A percentile compares a stretch with the other conserved stretches of the same genome.
phyloP scores from a whole-genome alignment of 2,888 invertebrate genomes.

The Eristalis tenax region DNA sequence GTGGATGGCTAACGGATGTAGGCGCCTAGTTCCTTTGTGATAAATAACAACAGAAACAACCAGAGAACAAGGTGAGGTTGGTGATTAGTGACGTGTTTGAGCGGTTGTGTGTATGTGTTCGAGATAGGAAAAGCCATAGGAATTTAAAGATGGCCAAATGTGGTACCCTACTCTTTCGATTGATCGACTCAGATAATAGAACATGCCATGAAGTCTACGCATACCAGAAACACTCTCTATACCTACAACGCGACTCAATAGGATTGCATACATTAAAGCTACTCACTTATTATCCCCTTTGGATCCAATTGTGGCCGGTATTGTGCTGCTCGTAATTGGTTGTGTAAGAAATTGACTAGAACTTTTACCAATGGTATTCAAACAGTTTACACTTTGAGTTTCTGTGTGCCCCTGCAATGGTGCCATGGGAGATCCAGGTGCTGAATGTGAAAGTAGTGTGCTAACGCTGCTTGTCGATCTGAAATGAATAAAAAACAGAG shows the following conservation, averaged over 20 bases:
- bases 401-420: conserved; percentile 78
- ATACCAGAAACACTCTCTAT: too few species aligned
- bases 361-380: conserved; percentile 75
- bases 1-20: conserved; percentile 20
- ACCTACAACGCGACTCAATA: too few species aligned
- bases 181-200: too few species aligned
- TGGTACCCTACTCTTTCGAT: too few species aligned
- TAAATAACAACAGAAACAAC: background rate
- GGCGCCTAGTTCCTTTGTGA: conserved; percentile 1
- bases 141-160: too few species aligned
- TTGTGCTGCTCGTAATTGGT: conserved; percentile 61
- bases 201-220: too few species aligned
- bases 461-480: conserved; percentile 79
- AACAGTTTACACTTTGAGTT: conserved; percentile 76
- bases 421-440: conserved; percentile 79
- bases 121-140: too few species aligned
- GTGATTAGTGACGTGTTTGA: background rate
- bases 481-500: conserved; percentile 30
- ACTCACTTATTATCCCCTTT: conserved; percentile 66
- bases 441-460: conserved; percentile 76
- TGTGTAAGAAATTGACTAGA: conserved; percentile 74
- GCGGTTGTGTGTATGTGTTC: too few species aligned
- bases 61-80: conserved; percentile 27
- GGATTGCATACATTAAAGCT: background rate
- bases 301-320: conserved; percentile 61